Percentiles rank a stretch among this genome's conserved stretches.
Evolutionary conservation across 2,797 vertebrate species (phyloP).

Genomic region (Cirrhinus molitorella): DNA sequence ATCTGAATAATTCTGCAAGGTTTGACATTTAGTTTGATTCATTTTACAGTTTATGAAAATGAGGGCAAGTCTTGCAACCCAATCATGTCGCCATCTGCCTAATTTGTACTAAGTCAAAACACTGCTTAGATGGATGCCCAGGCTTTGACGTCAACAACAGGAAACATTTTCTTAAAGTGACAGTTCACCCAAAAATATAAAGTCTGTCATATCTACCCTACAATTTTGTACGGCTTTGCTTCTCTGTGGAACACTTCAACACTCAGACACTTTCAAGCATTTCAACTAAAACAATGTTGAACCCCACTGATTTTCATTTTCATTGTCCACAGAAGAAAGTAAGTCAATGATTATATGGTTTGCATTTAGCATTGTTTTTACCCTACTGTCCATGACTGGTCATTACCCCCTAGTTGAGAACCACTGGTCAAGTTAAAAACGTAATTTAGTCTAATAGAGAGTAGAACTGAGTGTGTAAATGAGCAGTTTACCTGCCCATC

Average conservation of each 20-base stretch:
- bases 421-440: not conserved
- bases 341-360: not conserved
- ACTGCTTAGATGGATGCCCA: not conserved
- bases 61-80: not conserved
- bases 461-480: not conserved
- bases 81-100: not conserved
- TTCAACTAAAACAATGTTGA: not conserved
- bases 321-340: not conserved
- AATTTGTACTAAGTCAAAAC: constrained; percentile 1
- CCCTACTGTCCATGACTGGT: not conserved
- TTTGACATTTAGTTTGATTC: not conserved
- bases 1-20: not conserved
- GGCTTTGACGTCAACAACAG: not conserved
- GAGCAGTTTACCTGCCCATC: not conserved
- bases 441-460: not conserved
- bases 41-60: not conserved
- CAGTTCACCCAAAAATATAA: not conserved
- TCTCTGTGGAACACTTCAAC: not conserved
- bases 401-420: not conserved
- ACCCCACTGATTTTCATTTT: not conserved
- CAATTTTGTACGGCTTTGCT: not conserved
- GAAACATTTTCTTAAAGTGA: not conserved
- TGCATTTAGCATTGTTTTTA: not conserved
- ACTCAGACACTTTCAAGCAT: not conserved
- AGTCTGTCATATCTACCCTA: not conserved